Evolutionary conservation across 2,113 vertebrate genomes (phyloP).

Genomic region (Etia nguti): DNA sequence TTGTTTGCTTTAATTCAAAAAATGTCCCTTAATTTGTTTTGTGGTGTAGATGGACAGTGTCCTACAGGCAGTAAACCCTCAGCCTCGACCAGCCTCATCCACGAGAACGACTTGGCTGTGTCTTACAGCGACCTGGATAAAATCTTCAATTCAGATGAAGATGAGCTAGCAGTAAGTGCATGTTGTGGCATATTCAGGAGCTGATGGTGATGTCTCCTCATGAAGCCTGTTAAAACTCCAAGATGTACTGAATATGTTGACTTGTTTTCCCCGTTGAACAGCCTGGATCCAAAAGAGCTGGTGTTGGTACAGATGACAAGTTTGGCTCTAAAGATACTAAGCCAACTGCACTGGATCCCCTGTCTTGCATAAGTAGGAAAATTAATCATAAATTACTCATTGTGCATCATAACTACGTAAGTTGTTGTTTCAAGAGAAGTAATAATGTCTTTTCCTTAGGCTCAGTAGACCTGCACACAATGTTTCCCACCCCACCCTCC

Average conservation of each 20-base stretch:
- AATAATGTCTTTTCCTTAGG: slow-evolving; percentile 61
- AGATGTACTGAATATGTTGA: not conserved
- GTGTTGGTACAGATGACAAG: slow-evolving; percentile 82
- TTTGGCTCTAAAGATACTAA: slow-evolving; percentile 84
- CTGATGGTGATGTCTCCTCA: not conserved
- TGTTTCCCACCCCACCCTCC: slow-evolving; percentile 98
- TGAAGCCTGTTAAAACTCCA: not conserved
- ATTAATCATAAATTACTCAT: not conserved
- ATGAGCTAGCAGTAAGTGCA: slow-evolving; percentile 84
- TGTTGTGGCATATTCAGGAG: not conserved
- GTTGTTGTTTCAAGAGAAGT: not conserved
- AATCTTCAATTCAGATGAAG: slow-evolving; percentile 95
- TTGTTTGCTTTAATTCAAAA: not conserved
- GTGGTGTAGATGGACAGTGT: slow-evolving; percentile 79
- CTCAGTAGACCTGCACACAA: slow-evolving; percentile 95
- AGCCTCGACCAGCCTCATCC: slow-evolving; percentile 89
- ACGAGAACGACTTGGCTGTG: slow-evolving; percentile 86
- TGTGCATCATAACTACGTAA: not conserved
- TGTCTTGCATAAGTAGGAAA: slow-evolving; percentile 90
- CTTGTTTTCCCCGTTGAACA: slow-evolving; percentile 35
- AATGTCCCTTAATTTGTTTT: not conserved
- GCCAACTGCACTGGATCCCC: slow-evolving; percentile 78
- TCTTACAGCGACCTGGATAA: slow-evolving; percentile 93
- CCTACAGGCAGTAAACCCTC: slow-evolving; percentile 81
- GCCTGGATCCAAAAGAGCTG: slow-evolving; percentile 86